Base-by-base conservation (phyloP, 2,113 vertebrate genomes). In the Tupaia tana region DNA sequence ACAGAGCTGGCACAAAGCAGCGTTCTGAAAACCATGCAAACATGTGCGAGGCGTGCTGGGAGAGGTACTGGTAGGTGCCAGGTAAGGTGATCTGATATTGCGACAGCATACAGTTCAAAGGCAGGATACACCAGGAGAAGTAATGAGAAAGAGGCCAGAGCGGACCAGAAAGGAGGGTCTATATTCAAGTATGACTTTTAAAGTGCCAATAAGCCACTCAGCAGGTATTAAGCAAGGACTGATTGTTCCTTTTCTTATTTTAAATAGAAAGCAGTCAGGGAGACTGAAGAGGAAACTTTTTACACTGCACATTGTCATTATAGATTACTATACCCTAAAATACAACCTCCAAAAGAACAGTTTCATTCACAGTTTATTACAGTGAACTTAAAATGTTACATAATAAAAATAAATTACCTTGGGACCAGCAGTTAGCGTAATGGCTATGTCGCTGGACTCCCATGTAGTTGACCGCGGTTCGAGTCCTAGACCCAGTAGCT, bases 351-450 rank as follows among this genome's bases (percentile, higher is more conserved):
- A 56, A 87, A 80, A 67, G 31, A 91, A 54, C 10, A 22, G 31
- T 25, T 75, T 94, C 64, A 84, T 77, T 91, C 84, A 81, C 4
- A 84, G 22, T 34, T 85, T 69, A 66, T 31, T 78, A 61, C 2
- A 92, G 2, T 77, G 89, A 93, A 91, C 18, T 79, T 74, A 93
- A 92, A 89, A 73, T 31, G 82, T 61, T 78, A 90, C 8, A 90
- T 31, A 92, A 1, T 63, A 19, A 59, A 3, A 74, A 90, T 15
- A 92, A 82, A 66, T 89, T 85, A 83, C 9, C 31, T 43, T 43
- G 43, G 43, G 43, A 43, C 43, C 43, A 43, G 43, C 43, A 43
- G 43, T 43, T 43, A 43, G 43, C 6, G 43, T 43, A 43, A 43
- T 43, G 43, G 43, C 43, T 43, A 4, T 43, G 43, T 43, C 43